These are phyloP conservation scores for Cydia splendana DNA, from an alignment of 1,140 invertebrate genomes.

Conservation along the genomic window DNA sequence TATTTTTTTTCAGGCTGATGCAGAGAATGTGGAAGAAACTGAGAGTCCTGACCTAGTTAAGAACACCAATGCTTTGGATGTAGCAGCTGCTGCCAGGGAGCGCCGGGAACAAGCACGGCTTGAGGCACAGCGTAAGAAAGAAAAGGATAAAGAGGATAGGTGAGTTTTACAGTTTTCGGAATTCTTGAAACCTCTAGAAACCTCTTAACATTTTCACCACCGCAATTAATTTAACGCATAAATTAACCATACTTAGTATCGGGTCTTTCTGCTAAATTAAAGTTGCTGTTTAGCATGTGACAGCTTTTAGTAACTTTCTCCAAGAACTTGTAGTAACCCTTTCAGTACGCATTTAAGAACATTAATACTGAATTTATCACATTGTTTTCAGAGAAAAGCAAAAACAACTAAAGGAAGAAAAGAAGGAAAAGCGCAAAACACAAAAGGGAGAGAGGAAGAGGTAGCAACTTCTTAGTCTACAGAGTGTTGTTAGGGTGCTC, in stretches of 20 bases:
- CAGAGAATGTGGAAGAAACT: slow-evolving; percentile 78
- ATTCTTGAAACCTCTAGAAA: too few relatives aligned
- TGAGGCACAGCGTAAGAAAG: slow-evolving; percentile 91
- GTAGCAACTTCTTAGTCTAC: slow-evolving; percentile 81
- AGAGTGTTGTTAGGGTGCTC: slow-evolving; percentile 13
- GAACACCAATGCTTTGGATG: slow-evolving; percentile 89
- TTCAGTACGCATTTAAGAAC: too few relatives aligned
- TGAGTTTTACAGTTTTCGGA: slow-evolving; percentile 80
- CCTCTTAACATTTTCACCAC: not conserved
- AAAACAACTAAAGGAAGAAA: slow-evolving; percentile 91
- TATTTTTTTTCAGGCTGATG: slow-evolving; percentile 59
- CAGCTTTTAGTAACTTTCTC: too few relatives aligned
- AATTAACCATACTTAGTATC: too few relatives aligned
- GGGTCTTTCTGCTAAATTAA: too few relatives aligned
- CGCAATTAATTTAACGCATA: too few relatives aligned
- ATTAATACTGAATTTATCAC: not conserved
- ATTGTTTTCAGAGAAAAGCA: slow-evolving; percentile 87
- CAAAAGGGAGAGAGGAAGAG: slow-evolving; percentile 91
- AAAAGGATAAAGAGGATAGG: slow-evolving; percentile 94
- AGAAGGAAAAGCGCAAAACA: slow-evolving; percentile 93
- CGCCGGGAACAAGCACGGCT: slow-evolving; percentile 87
- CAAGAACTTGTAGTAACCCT: too few relatives aligned
- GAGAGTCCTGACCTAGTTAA: slow-evolving; percentile 81
- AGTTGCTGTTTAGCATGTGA: too few relatives aligned
- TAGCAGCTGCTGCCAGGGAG: slow-evolving; percentile 87